Evolutionary conservation across 2,888 invertebrate species (phyloP).

Genomic region (Athalia cordata): DNA sequence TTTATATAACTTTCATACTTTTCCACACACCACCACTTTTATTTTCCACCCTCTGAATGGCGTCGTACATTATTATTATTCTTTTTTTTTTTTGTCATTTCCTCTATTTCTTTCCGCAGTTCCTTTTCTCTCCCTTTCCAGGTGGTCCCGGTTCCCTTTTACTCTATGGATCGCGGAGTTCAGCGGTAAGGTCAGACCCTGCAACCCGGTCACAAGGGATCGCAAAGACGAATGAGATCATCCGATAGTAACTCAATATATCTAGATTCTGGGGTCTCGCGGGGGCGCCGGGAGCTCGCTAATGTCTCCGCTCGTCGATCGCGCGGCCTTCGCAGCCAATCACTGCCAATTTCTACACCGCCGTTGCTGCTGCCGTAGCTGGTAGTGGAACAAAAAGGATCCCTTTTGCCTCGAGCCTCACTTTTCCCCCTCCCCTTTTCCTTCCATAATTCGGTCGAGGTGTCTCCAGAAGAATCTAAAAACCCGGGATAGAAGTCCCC

Average conservation of each 20-base stretch:
- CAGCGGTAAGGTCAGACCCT: slow-evolving; percentile 10
- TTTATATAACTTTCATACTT: no score
- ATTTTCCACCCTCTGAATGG: no score
- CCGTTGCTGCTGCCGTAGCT: no score
- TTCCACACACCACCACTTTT: no score
- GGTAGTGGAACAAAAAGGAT: neutral
- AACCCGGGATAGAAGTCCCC: no score
- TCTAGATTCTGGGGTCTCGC: slow-evolving; percentile 10
- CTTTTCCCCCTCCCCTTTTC: neutral
- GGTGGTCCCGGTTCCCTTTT: neutral
- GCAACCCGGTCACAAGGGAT: slow-evolving; percentile 10
- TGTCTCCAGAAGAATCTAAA: no score
- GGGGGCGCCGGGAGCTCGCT: neutral
- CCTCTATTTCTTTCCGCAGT: no score
- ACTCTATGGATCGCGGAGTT: neutral
- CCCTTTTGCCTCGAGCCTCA: neutral
- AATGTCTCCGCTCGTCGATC: slow-evolving; percentile 20
- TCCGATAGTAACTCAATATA: slow-evolving; percentile 21
- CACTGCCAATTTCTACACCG: slow-evolving; percentile 1
- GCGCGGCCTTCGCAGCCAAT: slow-evolving; percentile 11
- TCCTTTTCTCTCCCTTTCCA: neutral
- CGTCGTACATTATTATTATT: no score
- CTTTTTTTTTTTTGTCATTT: no score
- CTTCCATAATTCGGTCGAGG: no score
- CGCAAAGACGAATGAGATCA: slow-evolving; percentile 30